A percentile compares a stretch with the other conserved stretches of the same genome.
phyloP scores from a whole-genome alignment of 2,888 invertebrate genomes.

The Pyrrhosoma nymphula region DNA sequence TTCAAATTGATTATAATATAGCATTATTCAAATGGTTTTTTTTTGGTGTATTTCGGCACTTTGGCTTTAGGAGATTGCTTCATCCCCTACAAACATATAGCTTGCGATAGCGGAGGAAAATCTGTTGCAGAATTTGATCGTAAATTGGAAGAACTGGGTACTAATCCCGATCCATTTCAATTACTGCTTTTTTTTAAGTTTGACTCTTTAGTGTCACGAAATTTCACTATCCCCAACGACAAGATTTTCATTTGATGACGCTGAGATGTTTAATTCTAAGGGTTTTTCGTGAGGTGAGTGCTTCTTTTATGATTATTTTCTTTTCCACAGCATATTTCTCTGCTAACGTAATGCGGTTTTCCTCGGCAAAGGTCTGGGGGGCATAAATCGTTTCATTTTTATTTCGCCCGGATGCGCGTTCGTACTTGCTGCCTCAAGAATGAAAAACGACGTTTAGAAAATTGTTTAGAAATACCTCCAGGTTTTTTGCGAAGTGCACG shows the following conservation, averaged over 20 bases:
- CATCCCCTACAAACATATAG: no score
- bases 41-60: no score
- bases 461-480: slow-evolving; percentile 36
- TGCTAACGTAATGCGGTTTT: slow-evolving; percentile 30
- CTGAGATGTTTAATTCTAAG: not conserved
- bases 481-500: slow-evolving; percentile 1
- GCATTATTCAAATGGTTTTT: no score
- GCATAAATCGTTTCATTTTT: not conserved
- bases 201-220: no score
- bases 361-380: not conserved
- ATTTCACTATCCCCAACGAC: no score
- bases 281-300: not conserved
- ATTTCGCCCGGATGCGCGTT: not conserved
- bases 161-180: no score
- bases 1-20: no score
- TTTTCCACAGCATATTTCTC: not conserved
- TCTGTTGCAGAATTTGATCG: no score
- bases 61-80: no score
- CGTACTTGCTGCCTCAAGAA: slow-evolving; percentile 36
- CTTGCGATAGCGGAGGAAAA: no score
- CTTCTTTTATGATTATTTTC: not conserved
- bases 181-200: no score
- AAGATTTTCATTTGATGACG: not conserved
- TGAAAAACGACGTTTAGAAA: slow-evolving; percentile 22
- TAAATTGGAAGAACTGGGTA: no score